Conservation (phyloP, 1,140 invertebrate species). For the Pissodes strobi region DNA sequence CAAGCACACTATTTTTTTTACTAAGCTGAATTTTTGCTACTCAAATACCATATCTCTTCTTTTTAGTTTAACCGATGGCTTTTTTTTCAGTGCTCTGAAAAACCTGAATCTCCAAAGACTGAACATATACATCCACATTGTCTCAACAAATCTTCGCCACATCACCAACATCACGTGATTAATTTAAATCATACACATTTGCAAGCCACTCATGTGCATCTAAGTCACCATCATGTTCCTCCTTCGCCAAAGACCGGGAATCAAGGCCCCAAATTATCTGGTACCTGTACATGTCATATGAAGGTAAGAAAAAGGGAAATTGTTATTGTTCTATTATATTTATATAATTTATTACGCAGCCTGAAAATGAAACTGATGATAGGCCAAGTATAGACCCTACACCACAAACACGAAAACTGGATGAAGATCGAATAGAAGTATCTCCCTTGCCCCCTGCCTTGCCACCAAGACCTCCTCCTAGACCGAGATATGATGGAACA, state of each 20-base stretch:
- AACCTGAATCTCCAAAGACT: constrained; percentile 29
- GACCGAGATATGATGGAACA: constrained; percentile 49
- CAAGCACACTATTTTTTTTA: too few species aligned
- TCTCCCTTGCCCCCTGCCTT: constrained; percentile 54
- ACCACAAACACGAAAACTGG: constrained; percentile 44
- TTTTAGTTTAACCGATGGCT: too few species aligned
- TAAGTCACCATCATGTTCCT: constrained; percentile 3
- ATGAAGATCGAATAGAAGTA: constrained; percentile 54
- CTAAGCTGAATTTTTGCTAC: too few species aligned
- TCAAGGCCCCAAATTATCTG: not conserved
- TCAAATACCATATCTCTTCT: too few species aligned
- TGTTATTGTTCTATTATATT: not conserved
- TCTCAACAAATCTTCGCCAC: constrained; percentile 12
- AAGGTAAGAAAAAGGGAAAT: not conserved
- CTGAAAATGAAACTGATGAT: constrained; percentile 38
- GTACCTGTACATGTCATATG: constrained; percentile 7
- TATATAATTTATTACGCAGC: constrained; percentile 26
- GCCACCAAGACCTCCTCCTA: constrained; percentile 54
- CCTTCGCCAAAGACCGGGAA: not conserved
- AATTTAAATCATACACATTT: not conserved
- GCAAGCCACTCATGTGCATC: constrained; percentile 4
- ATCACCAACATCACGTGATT: constrained; percentile 9
- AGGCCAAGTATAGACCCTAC: constrained; percentile 28
- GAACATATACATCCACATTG: constrained; percentile 11
- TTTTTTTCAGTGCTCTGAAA: constrained; percentile 2